Base-by-base conservation (phyloP, 2,797 vertebrate genomes). In the Siniperca undulata region DNA sequence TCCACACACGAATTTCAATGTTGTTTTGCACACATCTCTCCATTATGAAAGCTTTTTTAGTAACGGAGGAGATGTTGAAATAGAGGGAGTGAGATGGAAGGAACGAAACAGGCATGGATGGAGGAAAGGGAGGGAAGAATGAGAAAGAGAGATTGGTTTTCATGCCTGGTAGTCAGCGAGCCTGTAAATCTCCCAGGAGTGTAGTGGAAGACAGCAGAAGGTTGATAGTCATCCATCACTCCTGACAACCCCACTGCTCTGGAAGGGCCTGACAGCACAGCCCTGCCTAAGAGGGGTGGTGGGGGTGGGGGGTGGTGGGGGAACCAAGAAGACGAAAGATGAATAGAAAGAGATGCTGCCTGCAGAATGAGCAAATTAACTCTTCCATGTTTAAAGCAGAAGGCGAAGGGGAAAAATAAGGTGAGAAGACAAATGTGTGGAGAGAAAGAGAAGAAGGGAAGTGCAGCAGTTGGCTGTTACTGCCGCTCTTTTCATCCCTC, bases 161-260 rank as follows among this genome's bases (percentile, higher is more conserved):
- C 97, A 97, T 97, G 96, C 95, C 96, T 97, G 96, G 92, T 96
- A 96, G 96, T 97, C 95, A 96, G 96, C 95, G 92, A 94, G 96
- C 96, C 94, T 96, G 19, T 97, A 97, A 97, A 96, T 97, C 97
- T 98, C 97, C 91, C 88, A 97, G 97, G 97, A 97, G 95, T 96
- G 91, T 94, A 95, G 94, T 95, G 95, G 95, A 96, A 97, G 97
- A 97, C 96, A 97, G 97, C 97, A 97, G 97, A 97, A 97, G 96
- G 97, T 96, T 97, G 97, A 97, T 97, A 96, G 96, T 98, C 97
- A 98, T 98, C 97, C 96, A 97, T 98, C 97, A 97, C 97, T 96
- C 95, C 95, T 97, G 97, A 98, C 97, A 97, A 97, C 97, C 97
- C 96, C 95, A 95, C 95, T 95, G 95, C 97, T 96, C 89, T 95